Evolutionary conservation across 2,888 invertebrate genomes (phyloP).

Genomic region (Lordiphosa fenestrarum): DNA sequence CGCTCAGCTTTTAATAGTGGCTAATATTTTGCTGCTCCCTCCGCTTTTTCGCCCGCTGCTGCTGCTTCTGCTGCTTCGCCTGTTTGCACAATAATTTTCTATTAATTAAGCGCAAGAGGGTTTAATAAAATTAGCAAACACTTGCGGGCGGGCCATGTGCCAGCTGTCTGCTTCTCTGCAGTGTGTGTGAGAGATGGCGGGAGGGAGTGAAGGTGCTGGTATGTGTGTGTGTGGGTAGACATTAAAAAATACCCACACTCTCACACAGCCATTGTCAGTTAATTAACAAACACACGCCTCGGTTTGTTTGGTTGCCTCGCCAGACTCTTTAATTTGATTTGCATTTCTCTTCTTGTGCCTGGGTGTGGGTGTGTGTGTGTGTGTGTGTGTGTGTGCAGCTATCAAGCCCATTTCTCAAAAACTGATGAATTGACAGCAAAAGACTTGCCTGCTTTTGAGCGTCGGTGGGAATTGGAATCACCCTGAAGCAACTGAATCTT

Average conservation of each 20-base stretch:
- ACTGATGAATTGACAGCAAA: slow-evolving; percentile 18
- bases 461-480: background rate
- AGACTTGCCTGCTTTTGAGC: slow-evolving; percentile 32
- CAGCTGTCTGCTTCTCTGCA: slow-evolving; percentile 17
- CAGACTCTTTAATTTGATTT: slow-evolving; percentile 56
- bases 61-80: slow-evolving; percentile 28
- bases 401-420: slow-evolving; percentile 5
- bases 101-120: slow-evolving; percentile 74
- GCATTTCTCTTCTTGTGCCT: slow-evolving; percentile 36
- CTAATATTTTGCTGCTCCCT: slow-evolving; percentile 47
- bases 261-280: slow-evolving; percentile 56
- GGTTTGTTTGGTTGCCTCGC: slow-evolving; percentile 35
- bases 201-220: background rate
- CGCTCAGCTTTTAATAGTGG: slow-evolving; percentile 54
- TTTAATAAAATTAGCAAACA: slow-evolving; percentile 74
- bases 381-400: slow-evolving; percentile 24
- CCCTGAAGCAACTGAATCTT: no score
- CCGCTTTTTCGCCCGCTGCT: background rate
- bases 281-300: slow-evolving; percentile 55
- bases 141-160: slow-evolving; percentile 39
- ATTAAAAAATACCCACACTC: slow-evolving; percentile 38
- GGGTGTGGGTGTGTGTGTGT: slow-evolving; percentile 12
- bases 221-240: slow-evolving; percentile 28
- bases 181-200: background rate
- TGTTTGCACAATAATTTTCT: slow-evolving; percentile 69